Evolutionary conservation across 2,113 vertebrate species (phyloP).

Genomic region (Tretioscincus oriximinensis): DNA sequence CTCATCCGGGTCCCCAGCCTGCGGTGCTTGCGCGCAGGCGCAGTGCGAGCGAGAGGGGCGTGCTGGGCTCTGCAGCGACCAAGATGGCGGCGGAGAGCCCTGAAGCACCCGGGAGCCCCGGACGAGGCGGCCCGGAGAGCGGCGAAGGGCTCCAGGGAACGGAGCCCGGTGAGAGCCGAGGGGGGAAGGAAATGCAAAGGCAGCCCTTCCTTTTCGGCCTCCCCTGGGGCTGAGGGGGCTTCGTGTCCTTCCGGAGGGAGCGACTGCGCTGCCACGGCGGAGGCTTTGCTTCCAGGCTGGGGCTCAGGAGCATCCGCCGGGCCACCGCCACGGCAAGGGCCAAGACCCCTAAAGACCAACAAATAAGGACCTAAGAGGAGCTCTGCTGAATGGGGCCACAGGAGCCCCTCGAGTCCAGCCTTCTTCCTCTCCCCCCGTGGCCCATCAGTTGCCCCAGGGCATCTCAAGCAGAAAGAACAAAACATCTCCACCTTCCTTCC

Average conservation of each 20-base stretch:
- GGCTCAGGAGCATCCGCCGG: not conserved
- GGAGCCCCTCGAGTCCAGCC: no score
- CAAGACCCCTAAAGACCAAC: not conserved
- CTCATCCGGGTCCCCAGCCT: not conserved
- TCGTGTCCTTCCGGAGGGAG: no score
- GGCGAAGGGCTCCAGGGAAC: not conserved
- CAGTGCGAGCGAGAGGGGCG: not conserved
- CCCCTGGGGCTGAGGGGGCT: no score
- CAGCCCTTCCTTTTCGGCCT: not conserved
- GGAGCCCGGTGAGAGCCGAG: not conserved
- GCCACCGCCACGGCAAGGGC: not conserved
- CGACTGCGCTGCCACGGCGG: not conserved
- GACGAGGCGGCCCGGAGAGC: not conserved
- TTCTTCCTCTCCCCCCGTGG: no score
- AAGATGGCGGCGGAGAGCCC: slow-evolving; percentile 30
- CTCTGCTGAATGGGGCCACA: no score
- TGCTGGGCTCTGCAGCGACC: not conserved
- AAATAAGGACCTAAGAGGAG: no score
- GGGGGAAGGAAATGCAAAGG: not conserved
- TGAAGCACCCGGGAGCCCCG: not conserved
- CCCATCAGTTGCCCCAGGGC: no score
- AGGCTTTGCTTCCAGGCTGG: not conserved
- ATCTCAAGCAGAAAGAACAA: no score
- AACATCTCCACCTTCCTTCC: accelerated
- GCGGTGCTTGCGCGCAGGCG: not conserved